Evolutionary conservation across 1,140 invertebrate species (phyloP), one percentile per base, ranked within the genome.

Genomic region (Drosophila cardini): DNA sequence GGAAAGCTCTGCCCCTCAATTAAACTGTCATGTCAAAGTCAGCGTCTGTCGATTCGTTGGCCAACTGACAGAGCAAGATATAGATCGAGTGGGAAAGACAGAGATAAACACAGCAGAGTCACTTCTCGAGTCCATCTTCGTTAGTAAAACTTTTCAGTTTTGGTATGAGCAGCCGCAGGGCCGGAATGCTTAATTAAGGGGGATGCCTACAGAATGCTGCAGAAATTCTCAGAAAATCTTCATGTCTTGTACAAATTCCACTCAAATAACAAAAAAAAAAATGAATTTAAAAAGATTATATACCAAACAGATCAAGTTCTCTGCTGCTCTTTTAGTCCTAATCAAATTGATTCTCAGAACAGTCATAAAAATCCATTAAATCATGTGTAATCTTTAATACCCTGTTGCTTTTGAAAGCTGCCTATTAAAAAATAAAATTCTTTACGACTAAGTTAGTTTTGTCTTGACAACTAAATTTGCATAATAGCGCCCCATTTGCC

Each of bases 21-120:
- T 87, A 80, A 87, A 83, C 84, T 87, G 83, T 80, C 83, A 87
- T 83, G 83, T 86, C 83, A 87, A 86, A 87, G 79, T 76, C 83
- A 79, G 72, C 13, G 62, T 77, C 78, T 62, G 60, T 85, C 81
- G 75, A 80, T 77, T 77, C 57, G 18, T 18, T 58, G 16, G 11
- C 30, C 46, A 21, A 46, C 34, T 9, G 21, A 13, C 36, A 36
- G 13, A 36, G 30, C 15, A 7, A 16, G 8, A 53, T 2, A 32
- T 9, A 53, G 7, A 32, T 9, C 30, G 48, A 50, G 48, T 10
- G 46, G 5, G 18, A 7, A 1, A 32, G 26, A 50, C 3, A 32
- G 21, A 53, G 50, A 1, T 8, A 18, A 3, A n/a, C 1, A 40
- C 10, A 56, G 34, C 18, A 15, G 13, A 18, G 32, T 34, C 8